Conservation (phyloP, 2,888 invertebrate genomes). For the Troides aeacus region DNA sequence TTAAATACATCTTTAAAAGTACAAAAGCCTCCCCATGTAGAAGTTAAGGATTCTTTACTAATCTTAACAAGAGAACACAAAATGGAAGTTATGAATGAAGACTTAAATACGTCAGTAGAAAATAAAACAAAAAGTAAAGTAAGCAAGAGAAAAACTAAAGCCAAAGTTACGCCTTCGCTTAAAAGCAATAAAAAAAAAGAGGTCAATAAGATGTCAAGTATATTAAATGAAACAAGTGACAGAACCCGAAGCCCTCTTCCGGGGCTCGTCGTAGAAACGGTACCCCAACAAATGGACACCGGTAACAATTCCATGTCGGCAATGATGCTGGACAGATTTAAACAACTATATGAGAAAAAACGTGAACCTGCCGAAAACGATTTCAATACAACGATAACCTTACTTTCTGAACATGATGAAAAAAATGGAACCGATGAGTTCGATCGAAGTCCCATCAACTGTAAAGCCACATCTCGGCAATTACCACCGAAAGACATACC, state of each 20-base stretch:
- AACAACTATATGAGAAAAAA: conserved; percentile 47
- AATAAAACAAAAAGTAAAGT: conserved; percentile 40
- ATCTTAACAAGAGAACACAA: conserved; percentile 37
- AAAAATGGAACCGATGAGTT: background rate
- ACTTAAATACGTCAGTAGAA: conserved; percentile 44
- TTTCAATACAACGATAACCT: conserved; percentile 52
- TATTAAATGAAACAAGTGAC: conserved; percentile 38
- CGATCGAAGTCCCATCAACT: background rate
- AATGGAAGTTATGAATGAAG: conserved; percentile 48
- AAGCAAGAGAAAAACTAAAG: conserved; percentile 31
- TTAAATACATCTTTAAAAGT: conserved; percentile 53
- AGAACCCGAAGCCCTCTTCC: conserved; percentile 61
- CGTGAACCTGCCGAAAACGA: conserved; percentile 41
- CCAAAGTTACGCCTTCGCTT: conserved; percentile 28
- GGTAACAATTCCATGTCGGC: conserved; percentile 45
- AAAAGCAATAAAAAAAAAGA: conserved; percentile 32
- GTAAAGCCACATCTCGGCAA: background rate
- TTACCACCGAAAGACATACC: background rate
- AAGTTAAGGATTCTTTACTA: conserved; percentile 40
- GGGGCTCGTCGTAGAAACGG: conserved; percentile 55
- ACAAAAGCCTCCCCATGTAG: conserved; percentile 32
- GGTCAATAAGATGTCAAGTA: conserved; percentile 25
- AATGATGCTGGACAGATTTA: conserved; percentile 50
- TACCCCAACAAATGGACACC: conserved; percentile 37
- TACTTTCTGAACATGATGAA: conserved; percentile 35